A percentile compares a stretch with the other conserved stretches of the same genome.
Evolutionary conservation across 2,888 invertebrate species (phyloP).

Genomic region (Monochamus alternatus): DNA sequence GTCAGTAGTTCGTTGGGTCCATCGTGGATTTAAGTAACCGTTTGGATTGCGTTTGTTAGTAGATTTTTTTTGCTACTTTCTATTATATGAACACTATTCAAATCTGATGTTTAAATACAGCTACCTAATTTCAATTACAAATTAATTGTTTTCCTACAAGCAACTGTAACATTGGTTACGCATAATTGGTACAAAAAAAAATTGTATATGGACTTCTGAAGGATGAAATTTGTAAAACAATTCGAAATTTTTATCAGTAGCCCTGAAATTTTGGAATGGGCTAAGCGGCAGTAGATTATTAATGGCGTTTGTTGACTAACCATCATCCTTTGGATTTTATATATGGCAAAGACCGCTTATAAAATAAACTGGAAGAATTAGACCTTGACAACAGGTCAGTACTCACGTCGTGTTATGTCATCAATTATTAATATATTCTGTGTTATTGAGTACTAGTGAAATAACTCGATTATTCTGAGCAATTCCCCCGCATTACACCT

Average conservation of each 20-base stretch:
- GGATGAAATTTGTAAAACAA: not conserved
- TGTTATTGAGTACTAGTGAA: not conserved
- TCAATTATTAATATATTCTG: not conserved
- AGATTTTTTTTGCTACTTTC: not conserved
- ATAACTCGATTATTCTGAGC: not conserved
- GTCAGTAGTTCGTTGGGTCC: not conserved
- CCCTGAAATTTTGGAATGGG: not conserved
- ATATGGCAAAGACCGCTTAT: not conserved
- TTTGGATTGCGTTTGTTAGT: not conserved
- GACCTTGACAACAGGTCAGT: slow-evolving; percentile 9
- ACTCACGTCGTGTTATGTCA: not conserved
- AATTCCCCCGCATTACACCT: not conserved
- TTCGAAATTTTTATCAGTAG: not conserved
- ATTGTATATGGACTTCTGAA: not conserved
- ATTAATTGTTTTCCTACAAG: not conserved
- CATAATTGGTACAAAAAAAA: not conserved
- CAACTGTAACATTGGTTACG: slow-evolving; percentile 7
- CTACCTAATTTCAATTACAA: slow-evolving; percentile 1
- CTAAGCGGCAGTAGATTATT: not conserved
- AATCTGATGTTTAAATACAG: not conserved
- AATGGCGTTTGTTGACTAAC: not conserved
- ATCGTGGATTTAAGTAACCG: not conserved
- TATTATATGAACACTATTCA: not conserved
- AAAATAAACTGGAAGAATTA: not conserved
- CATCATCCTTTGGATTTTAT: not conserved